phyloP scores from a whole-genome alignment of 2,888 invertebrate species.

The Agonopterix alstromeriana region DNA sequence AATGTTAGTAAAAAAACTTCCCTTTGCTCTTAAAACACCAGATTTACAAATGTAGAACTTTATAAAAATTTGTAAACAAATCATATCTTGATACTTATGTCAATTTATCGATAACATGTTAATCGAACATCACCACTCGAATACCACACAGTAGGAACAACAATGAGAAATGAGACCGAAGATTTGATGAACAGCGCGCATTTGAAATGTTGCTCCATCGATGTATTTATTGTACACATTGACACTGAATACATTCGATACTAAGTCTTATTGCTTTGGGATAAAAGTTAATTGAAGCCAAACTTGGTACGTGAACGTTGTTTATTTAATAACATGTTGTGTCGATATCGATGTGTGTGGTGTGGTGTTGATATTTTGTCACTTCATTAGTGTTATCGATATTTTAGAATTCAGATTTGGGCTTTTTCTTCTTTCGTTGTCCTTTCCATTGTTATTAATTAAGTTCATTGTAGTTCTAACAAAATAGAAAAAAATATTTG shows the following conservation, averaged over 20 bases:
- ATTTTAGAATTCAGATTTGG: constrained; percentile 18
- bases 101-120: too few relatives aligned
- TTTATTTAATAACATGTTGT: constrained; percentile 12
- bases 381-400: constrained; percentile 38
- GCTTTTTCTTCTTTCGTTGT: too few relatives aligned
- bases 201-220: constrained; percentile 51
- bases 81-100: too few relatives aligned
- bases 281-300: constrained; percentile 12
- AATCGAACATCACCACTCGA: constrained; percentile 21
- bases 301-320: neutral
- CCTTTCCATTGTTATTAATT: too few relatives aligned
- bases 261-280: constrained; percentile 13
- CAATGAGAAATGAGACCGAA: constrained; percentile 59
- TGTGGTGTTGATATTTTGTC: constrained; percentile 42
- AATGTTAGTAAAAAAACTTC: too few relatives aligned
- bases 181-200: constrained; percentile 58
- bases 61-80: too few relatives aligned
- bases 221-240: constrained; percentile 46
- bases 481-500: too few relatives aligned
- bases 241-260: constrained; percentile 13
- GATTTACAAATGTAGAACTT: too few relatives aligned
- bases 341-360: constrained; percentile 49
- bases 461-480: too few relatives aligned
- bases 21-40: too few relatives aligned
- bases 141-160: constrained; percentile 31